Evolutionary conservation across 2,797 vertebrate species (phyloP), one percentile per base, ranked within the genome.

Genomic region (Spondyliosoma cantharus): DNA sequence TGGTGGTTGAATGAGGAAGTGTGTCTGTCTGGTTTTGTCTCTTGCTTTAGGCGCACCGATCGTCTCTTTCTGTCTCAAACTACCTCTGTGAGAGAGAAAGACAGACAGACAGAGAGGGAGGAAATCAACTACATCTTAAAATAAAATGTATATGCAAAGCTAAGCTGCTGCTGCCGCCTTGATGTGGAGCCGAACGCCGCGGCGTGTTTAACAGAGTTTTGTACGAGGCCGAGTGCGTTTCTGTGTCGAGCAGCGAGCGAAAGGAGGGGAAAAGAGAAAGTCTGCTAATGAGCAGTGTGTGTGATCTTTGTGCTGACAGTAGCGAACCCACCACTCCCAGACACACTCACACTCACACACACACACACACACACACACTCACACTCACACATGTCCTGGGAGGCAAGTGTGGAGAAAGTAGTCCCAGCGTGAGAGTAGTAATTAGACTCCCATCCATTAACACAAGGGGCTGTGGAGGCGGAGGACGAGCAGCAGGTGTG

Each of bases 371-470:
- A 73, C 80, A 78, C 87, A 88, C 82, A 80, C 65, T 7, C 61
- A 78, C 86, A 74, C 12, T 42, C 86, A 81, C 78, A 76, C 81
- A 83, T 49, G 90, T 90, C 91, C 94, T 91, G 85, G 86, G 94
- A 93, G 94, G 94, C 91, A 71, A 89, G 88, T 80, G 91, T 89
- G 83, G 88, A 83, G 92, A 93, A 90, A 90, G 87, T 78, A 90
- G 88, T 92, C 89, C 92, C 93, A 72, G 90, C 86, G 68, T 91
- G 81, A 91, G 87, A 93, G 57, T 90, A 94, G 95, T 95, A 95
- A 96, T 97, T 96, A 96, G 95, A 94, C 81, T 88, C 92, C 93
- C 92, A 94, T 96, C 96, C 92, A 95, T 96, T 95, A 96, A 94
- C 94, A 94, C 93, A 90, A 87, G 84, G 90, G 88, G 88, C 91